Base-by-base conservation (phyloP, 1,140 invertebrate genomes). In the Mercenaria mercenaria region DNA sequence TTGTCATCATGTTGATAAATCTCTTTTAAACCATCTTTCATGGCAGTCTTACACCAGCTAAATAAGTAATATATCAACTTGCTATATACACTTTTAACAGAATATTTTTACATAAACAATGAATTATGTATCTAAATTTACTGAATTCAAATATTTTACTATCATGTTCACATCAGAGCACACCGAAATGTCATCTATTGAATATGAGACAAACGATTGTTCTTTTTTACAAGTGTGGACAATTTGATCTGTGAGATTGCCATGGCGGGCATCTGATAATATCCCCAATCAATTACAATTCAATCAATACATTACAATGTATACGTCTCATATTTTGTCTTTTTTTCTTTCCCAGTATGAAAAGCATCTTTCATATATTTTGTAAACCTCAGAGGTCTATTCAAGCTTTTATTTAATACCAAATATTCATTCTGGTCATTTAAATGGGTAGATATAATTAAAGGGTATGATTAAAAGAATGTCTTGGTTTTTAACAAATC, bases 181-280 rank as follows among this genome's bases (percentile, higher is more conserved):
- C n/a, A 2, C 23, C 67, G 4, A 39, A 26, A 23, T 72, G 67
- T 72, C 67, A 72, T 72, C 67, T 72, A 37, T 37, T 32, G 37
- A 20, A 20, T 72, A 20, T 8, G 1, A 72, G 34, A 37, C 34
- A 6, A 29, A 13, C 67, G 10, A 72, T 72, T 72, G 67, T 72
- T 77, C 43, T 77, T 26, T 29, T 26, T 52, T 50, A 50, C 43
- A 77, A 77, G 74, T 77, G 74, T 77, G 43, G 74, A 77, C 47
- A 77, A 77, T 52, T 77, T 47, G 74, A 77, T 77, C 4, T 20
- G 41, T 50, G 10, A 47, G 41, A 50, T 77, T 77, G 74, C 74
- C 74, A 77, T 52, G 34, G 43, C 29, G 20, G 47, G 23, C 74
- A 77, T 77, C 74, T 41, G 74, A 77, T 77, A 50, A 77, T 11